phyloP scores from a whole-genome alignment of 2,113 vertebrate species.

The Lepus timidus region DNA sequence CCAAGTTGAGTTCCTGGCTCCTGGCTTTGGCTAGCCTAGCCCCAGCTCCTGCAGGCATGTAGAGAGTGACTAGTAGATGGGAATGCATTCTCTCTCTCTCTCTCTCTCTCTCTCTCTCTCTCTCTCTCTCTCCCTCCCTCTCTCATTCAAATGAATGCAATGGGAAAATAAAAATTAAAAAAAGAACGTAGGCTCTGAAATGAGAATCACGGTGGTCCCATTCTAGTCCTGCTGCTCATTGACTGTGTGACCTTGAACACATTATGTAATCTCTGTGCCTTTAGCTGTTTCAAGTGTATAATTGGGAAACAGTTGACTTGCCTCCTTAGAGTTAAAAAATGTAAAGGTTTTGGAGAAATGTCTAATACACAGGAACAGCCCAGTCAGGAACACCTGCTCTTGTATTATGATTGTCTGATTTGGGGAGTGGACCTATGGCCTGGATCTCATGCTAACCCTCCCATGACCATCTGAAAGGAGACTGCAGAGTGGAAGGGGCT shows the following conservation, averaged over 20 bases:
- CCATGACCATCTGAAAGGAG: neutral
- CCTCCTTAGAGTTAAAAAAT: neutral
- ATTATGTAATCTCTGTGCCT: neutral
- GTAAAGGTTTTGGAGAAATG: neutral
- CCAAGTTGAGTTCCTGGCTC: too few relatives aligned
- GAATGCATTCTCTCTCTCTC: too few relatives aligned
- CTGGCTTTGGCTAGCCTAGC: too few relatives aligned
- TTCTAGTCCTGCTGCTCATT: neutral
- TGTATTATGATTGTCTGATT: neutral
- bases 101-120: too few relatives aligned
- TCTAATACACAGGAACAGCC: neutral
- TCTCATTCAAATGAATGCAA: too few relatives aligned
- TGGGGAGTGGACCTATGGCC: neutral
- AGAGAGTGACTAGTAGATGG: too few relatives aligned
- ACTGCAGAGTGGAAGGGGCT: neutral
- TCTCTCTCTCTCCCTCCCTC: too few relatives aligned
- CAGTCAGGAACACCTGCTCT: neutral
- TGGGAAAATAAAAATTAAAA: too few relatives aligned
- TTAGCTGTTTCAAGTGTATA: neutral
- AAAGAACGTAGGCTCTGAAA: neutral
- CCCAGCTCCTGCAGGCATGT: too few relatives aligned
- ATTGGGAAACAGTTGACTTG: neutral
- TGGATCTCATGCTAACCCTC: neutral
- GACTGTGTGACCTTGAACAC: neutral
- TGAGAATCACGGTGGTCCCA: neutral